Evolutionary conservation across 2,888 invertebrate species (phyloP), one percentile per base, ranked within the genome.

Genomic region (Gymnosoma rotundatum): DNA sequence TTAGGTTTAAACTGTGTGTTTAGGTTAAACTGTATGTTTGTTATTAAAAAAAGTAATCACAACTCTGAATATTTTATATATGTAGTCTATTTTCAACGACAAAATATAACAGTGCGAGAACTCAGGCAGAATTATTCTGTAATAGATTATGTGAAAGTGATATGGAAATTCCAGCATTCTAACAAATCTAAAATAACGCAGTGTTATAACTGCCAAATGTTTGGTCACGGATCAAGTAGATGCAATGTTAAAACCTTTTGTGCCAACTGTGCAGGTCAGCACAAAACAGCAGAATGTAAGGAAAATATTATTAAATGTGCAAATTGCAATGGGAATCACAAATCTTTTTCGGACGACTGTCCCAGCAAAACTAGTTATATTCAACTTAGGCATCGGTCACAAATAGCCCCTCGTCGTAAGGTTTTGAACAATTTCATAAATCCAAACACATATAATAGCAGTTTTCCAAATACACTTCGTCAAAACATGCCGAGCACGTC

Each of bases 131-230:
- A 67, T 8, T 67, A 67, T 16, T 54, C 36, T 0, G 14, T 12
- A 18, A 36, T 52, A 18, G 18, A 52, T n/a, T 16, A n/a, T n/a
- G 18, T 50, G 4, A 50, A 56, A 25, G 25, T 56, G 1, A 67
- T 52, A 56, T 56, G 54, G 54, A 18, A 69, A 25, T 69, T 42
- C n/a, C 56, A 69, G 20, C 38, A 69, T n/a, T 56, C 56, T 5
- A 69, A 25, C 9, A 38, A 10, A 42, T 56, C 54, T 1, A 42
- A 69, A 42, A 7, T 42, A 0, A 56, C 56, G 7, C 42, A 67
- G 20, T 69, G 69, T 1, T 69, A 69, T n/a, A 69, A 56, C 42
- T 69, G 56, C 42, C 56, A 69, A 9, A 69, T 69, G 56, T 69
- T 56, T 42, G 69, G 69, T 6, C 69, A 69, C 10, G 56, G 56